phyloP scores from a whole-genome alignment of 2,888 invertebrate genomes.

The Drosophila stalkeri region DNA sequence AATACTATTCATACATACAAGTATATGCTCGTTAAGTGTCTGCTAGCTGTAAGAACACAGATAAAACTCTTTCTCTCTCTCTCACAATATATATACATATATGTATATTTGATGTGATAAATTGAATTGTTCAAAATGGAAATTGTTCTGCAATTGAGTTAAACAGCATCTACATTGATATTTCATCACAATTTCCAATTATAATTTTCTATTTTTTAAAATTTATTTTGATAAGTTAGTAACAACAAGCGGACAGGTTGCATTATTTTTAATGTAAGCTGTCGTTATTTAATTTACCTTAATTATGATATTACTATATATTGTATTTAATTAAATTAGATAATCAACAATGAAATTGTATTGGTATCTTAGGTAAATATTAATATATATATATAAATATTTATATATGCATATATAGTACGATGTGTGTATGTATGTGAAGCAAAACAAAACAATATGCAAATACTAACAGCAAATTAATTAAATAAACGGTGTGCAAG shows the following conservation, averaged over 20 bases:
- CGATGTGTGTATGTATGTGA: background rate
- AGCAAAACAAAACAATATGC: conserved; percentile 44
- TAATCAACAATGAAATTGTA: conserved; percentile 76
- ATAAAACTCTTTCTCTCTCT: conserved; percentile 1
- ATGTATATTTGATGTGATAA: conserved; percentile 67
- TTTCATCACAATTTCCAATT: background rate
- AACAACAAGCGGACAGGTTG: background rate
- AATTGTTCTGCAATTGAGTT: conserved; percentile 29
- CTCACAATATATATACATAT: too few species aligned
- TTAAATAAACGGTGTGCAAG: conserved; percentile 69
- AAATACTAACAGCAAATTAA: conserved; percentile 59
- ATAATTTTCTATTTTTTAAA: background rate
- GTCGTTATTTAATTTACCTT: conserved; percentile 30
- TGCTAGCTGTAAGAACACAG: conserved; percentile 32
- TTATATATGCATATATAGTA: conserved; percentile 4
- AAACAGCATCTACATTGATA: background rate
- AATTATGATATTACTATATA: conserved; percentile 38
- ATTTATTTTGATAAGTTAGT: background rate
- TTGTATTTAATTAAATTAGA: conserved; percentile 68
- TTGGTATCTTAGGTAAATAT: conserved; percentile 68
- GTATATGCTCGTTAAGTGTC: conserved; percentile 27
- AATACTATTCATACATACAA: conserved; percentile 15
- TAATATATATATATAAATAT: conserved; percentile 22
- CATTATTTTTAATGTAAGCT: conserved; percentile 25
- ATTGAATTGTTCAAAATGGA: conserved; percentile 54